Evolutionary conservation across 2,797 vertebrate genomes (phyloP), one percentile per base, ranked within the genome.

Genomic region (Anas flavirostris): DNA sequence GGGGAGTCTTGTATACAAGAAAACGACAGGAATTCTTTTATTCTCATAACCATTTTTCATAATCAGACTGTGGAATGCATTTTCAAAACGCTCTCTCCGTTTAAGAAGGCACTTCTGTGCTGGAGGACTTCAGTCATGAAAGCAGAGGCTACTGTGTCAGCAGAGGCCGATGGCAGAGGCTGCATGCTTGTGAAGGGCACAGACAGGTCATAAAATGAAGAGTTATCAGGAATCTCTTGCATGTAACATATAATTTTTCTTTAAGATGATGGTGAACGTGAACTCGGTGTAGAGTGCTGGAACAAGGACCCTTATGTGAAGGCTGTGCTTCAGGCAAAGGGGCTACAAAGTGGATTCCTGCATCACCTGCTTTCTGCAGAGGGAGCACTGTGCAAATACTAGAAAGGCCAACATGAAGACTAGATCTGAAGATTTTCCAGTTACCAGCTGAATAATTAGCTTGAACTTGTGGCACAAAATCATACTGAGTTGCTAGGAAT

Each of bases 51-150:
- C 62, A 35, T 95, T 95, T 96, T 90, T 92, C 86, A 94, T 85
- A 92, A 83, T 87, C 82, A 93, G 70, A 69, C 76, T 28, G 82
- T 94, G 81, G 80, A 94, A 85, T 77, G 86, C 79, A 21, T 77
- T 94, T 92, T 94, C 88, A 81, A 93, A 85, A 90, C 12, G 18
- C 68, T 90, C 70, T 94, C 88, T 94, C 90, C 59, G 3, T 94
- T 88, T 62, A 87, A 95, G 92, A 80, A 95, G 94, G 91, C 75
- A 68, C 91, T 97, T 95, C 55, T 95, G 55, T 70, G 66, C 83
- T 88, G 74, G 84, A 96, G 86, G 93, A 75, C 73, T 77, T 72
- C 77, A 93, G 93, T 83, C 85, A 18, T 15, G 64, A 76, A 66
- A 78, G 76, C 68, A 93, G 86, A 91, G 79, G 91, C 91, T 93